A percentile compares a stretch with the other conserved stretches of the same genome.
phyloP scores from a whole-genome alignment of 2,113 vertebrate species.

The Indicator indicator region DNA sequence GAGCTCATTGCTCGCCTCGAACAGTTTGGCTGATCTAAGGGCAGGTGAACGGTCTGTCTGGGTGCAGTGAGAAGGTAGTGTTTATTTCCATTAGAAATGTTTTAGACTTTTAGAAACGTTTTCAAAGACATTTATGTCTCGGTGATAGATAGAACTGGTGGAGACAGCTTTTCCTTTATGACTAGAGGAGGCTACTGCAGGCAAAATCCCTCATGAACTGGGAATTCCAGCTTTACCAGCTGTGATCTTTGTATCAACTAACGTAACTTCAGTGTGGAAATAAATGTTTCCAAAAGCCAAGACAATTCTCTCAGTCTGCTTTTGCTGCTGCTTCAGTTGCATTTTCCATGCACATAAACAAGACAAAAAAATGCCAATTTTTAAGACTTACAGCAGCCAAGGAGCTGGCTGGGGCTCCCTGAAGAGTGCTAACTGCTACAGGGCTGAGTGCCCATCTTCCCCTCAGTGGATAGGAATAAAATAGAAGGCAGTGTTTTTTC shows the following conservation, averaged over 20 bases:
- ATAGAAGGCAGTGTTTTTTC: not conserved
- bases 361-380: not conserved
- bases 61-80: not conserved
- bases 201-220: not conserved
- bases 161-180: not conserved
- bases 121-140: not conserved
- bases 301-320: not conserved
- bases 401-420: not conserved
- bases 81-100: not conserved
- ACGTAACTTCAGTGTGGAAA: not conserved
- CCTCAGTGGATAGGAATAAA: not conserved
- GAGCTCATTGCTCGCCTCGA: fast-evolving
- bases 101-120: not conserved
- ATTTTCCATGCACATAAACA: not conserved
- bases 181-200: not conserved
- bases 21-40: not conserved
- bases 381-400: not conserved
- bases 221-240: not conserved
- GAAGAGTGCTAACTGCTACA: not conserved
- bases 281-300: not conserved
- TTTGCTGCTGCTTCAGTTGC: not conserved
- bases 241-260: not conserved
- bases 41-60: not conserved
- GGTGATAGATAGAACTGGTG: not conserved
- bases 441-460: not conserved